A percentile compares a stretch with the other conserved stretches of the same genome.
Conservation (phyloP, 2,888 invertebrate genomes). For the Pristionchus arcanus region DNA sequence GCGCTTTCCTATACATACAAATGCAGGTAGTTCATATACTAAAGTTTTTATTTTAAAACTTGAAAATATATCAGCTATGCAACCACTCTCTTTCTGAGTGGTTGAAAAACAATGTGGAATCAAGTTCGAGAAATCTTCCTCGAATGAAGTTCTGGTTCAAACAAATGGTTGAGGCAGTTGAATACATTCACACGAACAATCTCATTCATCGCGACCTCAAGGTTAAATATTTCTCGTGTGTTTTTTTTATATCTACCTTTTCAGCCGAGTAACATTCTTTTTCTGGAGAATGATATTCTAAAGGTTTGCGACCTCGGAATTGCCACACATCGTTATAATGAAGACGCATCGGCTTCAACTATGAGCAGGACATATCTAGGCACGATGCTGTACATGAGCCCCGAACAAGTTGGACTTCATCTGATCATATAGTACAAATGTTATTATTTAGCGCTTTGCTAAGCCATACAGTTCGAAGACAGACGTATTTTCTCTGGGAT, state of each 20-base stretch:
- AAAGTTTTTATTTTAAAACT: not conserved
- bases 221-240: not conserved
- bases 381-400: not conserved
- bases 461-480: too few relatives aligned
- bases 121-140: not conserved
- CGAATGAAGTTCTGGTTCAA: conserved; percentile 13
- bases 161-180: conserved; percentile 7
- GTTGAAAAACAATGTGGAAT: not conserved
- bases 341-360: not conserved
- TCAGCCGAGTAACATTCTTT: not conserved
- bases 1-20: not conserved
- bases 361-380: not conserved
- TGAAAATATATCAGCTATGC: not conserved
- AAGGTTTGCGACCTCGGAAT: not conserved
- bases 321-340: not conserved
- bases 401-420: not conserved
- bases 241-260: not conserved
- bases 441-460: too few relatives aligned
- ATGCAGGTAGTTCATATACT: not conserved
- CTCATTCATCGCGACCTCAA: not conserved
- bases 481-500: too few relatives aligned
- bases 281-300: not conserved
- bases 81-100: not conserved
- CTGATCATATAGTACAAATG: too few relatives aligned
- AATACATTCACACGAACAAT: not conserved